Conservation (phyloP, 2,888 invertebrate species). For the Cephus sareptanus region DNA sequence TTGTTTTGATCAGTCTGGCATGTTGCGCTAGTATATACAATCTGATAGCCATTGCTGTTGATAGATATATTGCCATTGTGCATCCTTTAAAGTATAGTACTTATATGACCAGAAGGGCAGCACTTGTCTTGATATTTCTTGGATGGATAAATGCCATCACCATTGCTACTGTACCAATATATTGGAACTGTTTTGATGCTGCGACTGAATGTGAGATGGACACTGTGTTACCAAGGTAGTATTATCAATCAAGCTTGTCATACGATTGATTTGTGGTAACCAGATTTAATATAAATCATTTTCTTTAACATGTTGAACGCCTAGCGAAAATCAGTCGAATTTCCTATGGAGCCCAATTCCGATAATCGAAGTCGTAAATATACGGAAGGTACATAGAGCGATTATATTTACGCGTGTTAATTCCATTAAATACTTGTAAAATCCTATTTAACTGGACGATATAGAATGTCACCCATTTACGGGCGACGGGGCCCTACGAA, state of each 20-base stretch:
- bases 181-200: slow-evolving; percentile 82
- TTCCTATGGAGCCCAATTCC: too few relatives aligned
- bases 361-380: too few relatives aligned
- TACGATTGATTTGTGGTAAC: neutral
- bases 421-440: too few relatives aligned
- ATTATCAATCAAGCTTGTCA: slow-evolving; percentile 25
- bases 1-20: slow-evolving; percentile 79
- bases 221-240: slow-evolving; percentile 70
- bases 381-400: too few relatives aligned
- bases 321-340: too few relatives aligned
- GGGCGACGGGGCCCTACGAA: too few relatives aligned
- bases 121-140: slow-evolving; percentile 72
- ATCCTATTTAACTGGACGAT: too few relatives aligned
- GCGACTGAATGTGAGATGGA: slow-evolving; percentile 75
- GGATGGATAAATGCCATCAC: slow-evolving; percentile 77
- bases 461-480: too few relatives aligned
- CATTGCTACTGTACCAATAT: slow-evolving; percentile 77
- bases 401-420: too few relatives aligned
- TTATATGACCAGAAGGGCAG: slow-evolving; percentile 78
- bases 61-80: slow-evolving; percentile 82
- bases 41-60: slow-evolving; percentile 81
- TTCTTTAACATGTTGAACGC: neutral
- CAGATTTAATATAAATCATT: neutral
- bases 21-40: slow-evolving; percentile 84
- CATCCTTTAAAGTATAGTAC: slow-evolving; percentile 81